These are phyloP conservation scores for Sparidentex hasta DNA, from an alignment of 2,797 vertebrate genomes.

Conservation along the genomic window DNA sequence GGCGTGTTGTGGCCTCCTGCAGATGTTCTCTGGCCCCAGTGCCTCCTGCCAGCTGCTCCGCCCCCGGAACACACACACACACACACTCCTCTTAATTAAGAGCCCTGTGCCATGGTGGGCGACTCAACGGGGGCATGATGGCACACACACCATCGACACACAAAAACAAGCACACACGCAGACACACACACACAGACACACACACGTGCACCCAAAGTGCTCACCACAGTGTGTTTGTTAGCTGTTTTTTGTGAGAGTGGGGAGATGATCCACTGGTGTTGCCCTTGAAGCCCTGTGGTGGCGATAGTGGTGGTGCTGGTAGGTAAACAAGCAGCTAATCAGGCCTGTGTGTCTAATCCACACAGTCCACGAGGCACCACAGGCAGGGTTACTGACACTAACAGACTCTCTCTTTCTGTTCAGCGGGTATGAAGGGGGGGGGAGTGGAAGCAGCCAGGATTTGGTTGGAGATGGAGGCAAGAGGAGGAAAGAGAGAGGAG, in stretches of 20 bases:
- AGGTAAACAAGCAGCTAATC: conserved; percentile 95
- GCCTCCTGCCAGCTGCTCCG: conserved; percentile 97
- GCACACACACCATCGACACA: conserved; percentile 73
- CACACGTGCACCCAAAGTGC: conserved; percentile 25
- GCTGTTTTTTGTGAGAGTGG: conserved; percentile 32
- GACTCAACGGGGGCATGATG: conserved; percentile 90
- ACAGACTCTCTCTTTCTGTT: conserved; percentile 43
- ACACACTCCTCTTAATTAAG: conserved; percentile 97
- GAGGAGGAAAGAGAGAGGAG: conserved; percentile 60
- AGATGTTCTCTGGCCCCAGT: conserved; percentile 96
- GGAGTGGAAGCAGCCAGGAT: conserved; percentile 31
- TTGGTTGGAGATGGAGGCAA: conserved; percentile 53
- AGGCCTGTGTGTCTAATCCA: conserved; percentile 92
- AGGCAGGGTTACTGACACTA: conserved; percentile 67
- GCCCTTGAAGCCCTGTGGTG: conserved; percentile 76
- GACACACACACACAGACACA: conserved; percentile 15
- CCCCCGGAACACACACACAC: conserved; percentile 85
- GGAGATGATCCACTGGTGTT: conserved; percentile 60
- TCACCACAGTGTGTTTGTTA: conserved; percentile 45
- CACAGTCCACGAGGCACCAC: conserved; percentile 78
- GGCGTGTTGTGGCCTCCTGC: conserved; percentile 83
- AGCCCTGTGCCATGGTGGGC: conserved; percentile 91
- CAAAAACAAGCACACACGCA: conserved; percentile 9
- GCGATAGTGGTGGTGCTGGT: conserved; percentile 88
- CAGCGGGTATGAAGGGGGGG: conserved; percentile 16